phyloP scores from a whole-genome alignment of 2,888 invertebrate species.

The Metacarcinus magister region DNA sequence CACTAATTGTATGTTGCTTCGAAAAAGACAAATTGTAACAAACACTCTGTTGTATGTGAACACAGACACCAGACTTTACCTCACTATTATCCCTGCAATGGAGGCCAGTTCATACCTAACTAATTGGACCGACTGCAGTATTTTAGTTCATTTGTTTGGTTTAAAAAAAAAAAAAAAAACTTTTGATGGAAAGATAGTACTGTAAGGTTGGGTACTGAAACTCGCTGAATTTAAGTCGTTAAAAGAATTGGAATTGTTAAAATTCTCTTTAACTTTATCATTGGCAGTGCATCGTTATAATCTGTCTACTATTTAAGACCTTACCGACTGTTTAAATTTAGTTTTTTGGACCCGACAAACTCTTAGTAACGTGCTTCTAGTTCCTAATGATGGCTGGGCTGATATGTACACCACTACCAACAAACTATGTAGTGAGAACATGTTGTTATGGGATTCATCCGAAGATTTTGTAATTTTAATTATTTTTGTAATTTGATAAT shows the following conservation, averaged over 20 bases:
- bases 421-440: slow-evolving; percentile 58
- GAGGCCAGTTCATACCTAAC: slow-evolving; percentile 79
- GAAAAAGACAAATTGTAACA: slow-evolving; percentile 75
- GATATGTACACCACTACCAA: slow-evolving; percentile 63
- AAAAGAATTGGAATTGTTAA: neutral
- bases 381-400: slow-evolving; percentile 75
- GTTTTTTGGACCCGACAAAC: neutral
- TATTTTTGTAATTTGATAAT: slow-evolving; percentile 70
- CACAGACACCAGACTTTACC: slow-evolving; percentile 79
- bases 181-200: slow-evolving; percentile 33
- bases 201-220: slow-evolving; percentile 21
- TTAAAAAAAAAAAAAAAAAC: neutral
- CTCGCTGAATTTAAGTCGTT: neutral
- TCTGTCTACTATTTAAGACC: slow-evolving; percentile 17
- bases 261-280: neutral
- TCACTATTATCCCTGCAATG: slow-evolving; percentile 76
- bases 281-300: slow-evolving; percentile 17
- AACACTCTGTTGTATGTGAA: slow-evolving; percentile 81
- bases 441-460: slow-evolving; percentile 68
- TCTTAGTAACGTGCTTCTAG: slow-evolving; percentile 67
- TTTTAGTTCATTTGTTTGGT: slow-evolving; percentile 66
- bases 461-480: slow-evolving; percentile 69
- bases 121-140: slow-evolving; percentile 79
- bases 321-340: slow-evolving; percentile 33
- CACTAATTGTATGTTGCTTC: slow-evolving; percentile 78